Evolutionary conservation across 2,797 vertebrate species (phyloP).

Genomic region (Botia almorhae): DNA sequence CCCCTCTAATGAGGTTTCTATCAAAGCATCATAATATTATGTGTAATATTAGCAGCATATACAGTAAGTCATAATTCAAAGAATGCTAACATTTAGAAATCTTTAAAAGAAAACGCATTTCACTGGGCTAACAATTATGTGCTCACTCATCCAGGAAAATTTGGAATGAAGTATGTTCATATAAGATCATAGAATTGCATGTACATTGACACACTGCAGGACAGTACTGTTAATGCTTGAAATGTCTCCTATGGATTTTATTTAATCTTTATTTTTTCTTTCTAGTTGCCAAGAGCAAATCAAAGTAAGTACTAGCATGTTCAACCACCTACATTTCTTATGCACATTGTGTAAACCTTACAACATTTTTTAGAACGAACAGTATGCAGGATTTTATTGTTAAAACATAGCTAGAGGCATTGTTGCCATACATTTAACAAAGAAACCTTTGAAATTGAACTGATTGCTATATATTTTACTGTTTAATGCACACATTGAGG

Average conservation of each 20-base stretch:
- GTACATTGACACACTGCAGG: not conserved
- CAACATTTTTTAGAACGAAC: not conserved
- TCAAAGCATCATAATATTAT: too few species aligned
- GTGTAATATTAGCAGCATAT: too few species aligned
- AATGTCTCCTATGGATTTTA: not conserved
- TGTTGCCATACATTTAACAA: not conserved
- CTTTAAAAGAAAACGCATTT: too few species aligned
- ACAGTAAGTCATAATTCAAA: too few species aligned
- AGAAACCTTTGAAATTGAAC: too few species aligned
- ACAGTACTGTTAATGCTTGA: not conserved
- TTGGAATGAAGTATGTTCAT: not conserved
- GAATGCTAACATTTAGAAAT: too few species aligned
- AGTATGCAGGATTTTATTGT: not conserved
- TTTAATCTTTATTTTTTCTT: conserved; percentile 57
- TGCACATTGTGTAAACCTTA: not conserved
- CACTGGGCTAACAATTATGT: too few species aligned
- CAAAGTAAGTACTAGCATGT: conserved; percentile 87
- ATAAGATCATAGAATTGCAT: not conserved
- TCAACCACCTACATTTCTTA: not conserved
- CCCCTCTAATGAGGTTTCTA: too few species aligned
- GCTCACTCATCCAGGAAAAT: too few species aligned
- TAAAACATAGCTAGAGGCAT: not conserved
- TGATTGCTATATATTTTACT: too few species aligned
- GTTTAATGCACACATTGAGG: not conserved
- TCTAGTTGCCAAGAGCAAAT: conserved; percentile 92